Percentiles rank a stretch among this genome's conserved stretches.
These are phyloP conservation scores for Theretra japonica DNA, from an alignment of 2,888 invertebrate genomes.

Conservation along the genomic window DNA sequence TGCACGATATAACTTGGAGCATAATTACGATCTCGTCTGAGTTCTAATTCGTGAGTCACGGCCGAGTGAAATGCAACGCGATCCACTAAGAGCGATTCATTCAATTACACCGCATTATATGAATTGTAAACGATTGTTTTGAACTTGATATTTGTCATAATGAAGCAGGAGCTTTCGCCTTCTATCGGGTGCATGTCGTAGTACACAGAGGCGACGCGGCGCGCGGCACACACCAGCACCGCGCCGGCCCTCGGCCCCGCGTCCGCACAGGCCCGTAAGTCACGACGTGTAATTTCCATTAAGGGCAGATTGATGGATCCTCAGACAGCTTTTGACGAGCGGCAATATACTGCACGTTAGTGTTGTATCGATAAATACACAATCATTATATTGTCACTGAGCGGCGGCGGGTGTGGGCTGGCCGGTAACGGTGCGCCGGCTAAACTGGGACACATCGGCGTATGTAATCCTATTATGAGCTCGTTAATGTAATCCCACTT, in stretches of 20 bases:
- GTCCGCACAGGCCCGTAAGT: slow-evolving; percentile 36
- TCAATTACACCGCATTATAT: slow-evolving; percentile 77
- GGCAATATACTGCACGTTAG: slow-evolving; percentile 55
- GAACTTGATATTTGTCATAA: slow-evolving; percentile 61
- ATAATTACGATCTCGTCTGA: slow-evolving; percentile 78
- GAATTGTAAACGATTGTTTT: slow-evolving; percentile 67
- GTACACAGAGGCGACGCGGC: not conserved
- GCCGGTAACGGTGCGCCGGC: slow-evolving; percentile 65
- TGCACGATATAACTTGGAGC: slow-evolving; percentile 73
- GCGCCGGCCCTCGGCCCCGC: not conserved
- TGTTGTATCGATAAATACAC: slow-evolving; percentile 67
- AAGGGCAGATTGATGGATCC: slow-evolving; percentile 59
- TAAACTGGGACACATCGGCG: slow-evolving; percentile 74
- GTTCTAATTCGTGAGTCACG: slow-evolving; percentile 84
- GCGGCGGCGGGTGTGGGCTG: slow-evolving; percentile 69
- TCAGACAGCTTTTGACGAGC: slow-evolving; percentile 58
- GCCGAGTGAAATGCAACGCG: slow-evolving; percentile 73
- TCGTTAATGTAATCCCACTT: slow-evolving; percentile 78
- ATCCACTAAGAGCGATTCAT: slow-evolving; percentile 67
- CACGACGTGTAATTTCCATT: slow-evolving; percentile 56
- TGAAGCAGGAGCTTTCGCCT: slow-evolving; percentile 67
- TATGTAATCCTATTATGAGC: slow-evolving; percentile 81
- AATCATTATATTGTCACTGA: slow-evolving; percentile 78
- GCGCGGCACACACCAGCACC: not conserved
- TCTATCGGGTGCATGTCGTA: slow-evolving; percentile 45